Conservation (phyloP, 1,140 invertebrate species). For the Akabosia matsudoensis region DNA sequence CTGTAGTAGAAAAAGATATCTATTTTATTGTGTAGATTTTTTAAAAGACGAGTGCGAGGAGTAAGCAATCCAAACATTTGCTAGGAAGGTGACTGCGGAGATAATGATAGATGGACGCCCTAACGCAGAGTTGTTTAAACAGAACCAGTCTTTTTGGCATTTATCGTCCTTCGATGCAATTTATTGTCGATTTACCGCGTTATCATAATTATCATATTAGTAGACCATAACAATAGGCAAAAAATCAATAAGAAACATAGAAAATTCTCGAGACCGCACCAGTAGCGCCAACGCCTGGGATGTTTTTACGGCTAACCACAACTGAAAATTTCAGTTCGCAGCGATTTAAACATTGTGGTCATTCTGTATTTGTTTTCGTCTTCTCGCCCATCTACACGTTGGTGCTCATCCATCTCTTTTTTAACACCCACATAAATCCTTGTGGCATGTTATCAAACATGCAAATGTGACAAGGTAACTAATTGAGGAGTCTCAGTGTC, state of each 20-base stretch:
- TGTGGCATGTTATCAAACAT: neutral
- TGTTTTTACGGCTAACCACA: neutral
- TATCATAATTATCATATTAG: neutral
- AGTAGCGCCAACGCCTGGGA: neutral
- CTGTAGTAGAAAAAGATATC: no score
- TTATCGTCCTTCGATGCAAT: neutral
- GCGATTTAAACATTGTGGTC: neutral
- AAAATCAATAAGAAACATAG: neutral
- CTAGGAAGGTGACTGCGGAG: no score
- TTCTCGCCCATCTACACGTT: no score
- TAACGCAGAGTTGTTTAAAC: neutral
- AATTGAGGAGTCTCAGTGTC: neutral
- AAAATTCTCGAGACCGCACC: neutral
- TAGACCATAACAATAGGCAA: neutral
- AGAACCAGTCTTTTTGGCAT: slow-evolving; percentile 18
- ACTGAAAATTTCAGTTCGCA: neutral
- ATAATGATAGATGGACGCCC: slow-evolving; percentile 8
- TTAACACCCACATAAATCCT: neutral
- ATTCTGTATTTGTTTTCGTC: neutral
- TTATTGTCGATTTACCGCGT: neutral
- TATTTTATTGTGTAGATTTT: no score
- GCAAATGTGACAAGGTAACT: neutral
- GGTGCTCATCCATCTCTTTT: neutral
- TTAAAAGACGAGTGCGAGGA: no score
- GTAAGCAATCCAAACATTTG: no score